Percentiles rank a stretch among this genome's conserved stretches.
These are phyloP conservation scores for Tonatia bakeri DNA, from an alignment of 2,113 vertebrate species.

Conservation along the genomic window DNA sequence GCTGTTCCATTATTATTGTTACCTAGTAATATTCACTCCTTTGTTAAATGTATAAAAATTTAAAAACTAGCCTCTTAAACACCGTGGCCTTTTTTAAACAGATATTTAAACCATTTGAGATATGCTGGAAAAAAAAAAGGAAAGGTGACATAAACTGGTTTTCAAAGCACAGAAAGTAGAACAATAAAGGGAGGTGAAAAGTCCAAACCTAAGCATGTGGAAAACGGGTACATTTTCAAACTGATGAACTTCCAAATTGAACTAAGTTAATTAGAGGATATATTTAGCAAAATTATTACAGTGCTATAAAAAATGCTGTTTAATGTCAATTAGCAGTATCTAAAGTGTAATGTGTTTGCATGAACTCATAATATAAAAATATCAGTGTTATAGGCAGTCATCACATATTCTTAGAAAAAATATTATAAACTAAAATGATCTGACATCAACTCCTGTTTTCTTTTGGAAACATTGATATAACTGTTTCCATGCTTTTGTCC, in stretches of 20 bases:
- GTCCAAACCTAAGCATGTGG: neutral
- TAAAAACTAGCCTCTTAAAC: conserved; percentile 7
- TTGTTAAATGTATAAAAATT: neutral
- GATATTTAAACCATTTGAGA: neutral
- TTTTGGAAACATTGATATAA: neutral
- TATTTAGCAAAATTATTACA: neutral
- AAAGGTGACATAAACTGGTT: neutral
- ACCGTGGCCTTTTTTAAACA: neutral
- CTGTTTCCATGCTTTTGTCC: neutral
- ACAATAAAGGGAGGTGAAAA: neutral
- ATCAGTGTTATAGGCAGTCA: neutral
- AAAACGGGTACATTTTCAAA: conserved; percentile 24
- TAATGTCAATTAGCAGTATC: neutral
- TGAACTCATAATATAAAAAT: neutral
- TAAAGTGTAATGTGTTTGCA: neutral
- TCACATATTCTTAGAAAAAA: neutral
- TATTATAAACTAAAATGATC: neutral
- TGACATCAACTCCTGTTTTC: neutral
- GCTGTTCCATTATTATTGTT: neutral
- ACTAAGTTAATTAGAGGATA: neutral
- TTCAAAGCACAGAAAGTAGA: neutral
- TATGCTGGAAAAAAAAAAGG: neutral
- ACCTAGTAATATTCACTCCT: neutral
- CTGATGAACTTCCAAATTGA: neutral
- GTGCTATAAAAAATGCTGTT: neutral